Evolutionary conservation across 2,113 vertebrate species (phyloP).

Genomic region (Delphinus delphis): DNA sequence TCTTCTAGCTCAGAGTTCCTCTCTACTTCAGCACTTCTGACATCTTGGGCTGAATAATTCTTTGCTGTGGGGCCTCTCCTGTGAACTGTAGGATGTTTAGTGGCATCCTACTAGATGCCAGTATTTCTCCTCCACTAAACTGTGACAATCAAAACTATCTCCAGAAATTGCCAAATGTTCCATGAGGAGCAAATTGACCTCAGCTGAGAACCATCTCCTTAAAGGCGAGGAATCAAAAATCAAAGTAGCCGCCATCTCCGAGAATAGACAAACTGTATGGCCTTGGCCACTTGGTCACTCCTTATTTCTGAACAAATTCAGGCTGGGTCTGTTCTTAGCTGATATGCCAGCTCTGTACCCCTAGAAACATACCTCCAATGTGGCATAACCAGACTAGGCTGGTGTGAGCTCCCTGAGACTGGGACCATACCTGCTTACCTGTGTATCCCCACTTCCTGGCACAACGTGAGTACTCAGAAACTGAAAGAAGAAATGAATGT

Average conservation of each 20-base stretch:
- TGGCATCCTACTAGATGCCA: neutral
- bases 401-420: neutral
- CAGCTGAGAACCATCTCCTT: neutral
- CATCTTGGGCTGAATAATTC: neutral
- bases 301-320: neutral
- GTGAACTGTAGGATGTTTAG: neutral
- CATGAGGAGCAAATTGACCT: neutral
- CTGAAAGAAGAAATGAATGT: neutral
- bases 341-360: neutral
- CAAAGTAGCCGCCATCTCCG: neutral
- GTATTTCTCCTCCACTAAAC: neutral
- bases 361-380: neutral
- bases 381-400: too few relatives aligned
- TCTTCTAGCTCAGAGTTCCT: neutral
- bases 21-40: neutral
- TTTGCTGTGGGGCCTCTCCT: neutral
- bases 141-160: neutral
- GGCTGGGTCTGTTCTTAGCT: neutral
- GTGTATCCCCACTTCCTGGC: neutral
- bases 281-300: neutral
- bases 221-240: neutral
- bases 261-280: neutral
- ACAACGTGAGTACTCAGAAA: neutral
- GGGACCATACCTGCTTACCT: neutral
- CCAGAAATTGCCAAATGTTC: neutral